A percentile compares a stretch with the other conserved stretches of the same genome.
Evolutionary conservation across 2,888 invertebrate species (phyloP).

Genomic region (Eupsilia transversa): DNA sequence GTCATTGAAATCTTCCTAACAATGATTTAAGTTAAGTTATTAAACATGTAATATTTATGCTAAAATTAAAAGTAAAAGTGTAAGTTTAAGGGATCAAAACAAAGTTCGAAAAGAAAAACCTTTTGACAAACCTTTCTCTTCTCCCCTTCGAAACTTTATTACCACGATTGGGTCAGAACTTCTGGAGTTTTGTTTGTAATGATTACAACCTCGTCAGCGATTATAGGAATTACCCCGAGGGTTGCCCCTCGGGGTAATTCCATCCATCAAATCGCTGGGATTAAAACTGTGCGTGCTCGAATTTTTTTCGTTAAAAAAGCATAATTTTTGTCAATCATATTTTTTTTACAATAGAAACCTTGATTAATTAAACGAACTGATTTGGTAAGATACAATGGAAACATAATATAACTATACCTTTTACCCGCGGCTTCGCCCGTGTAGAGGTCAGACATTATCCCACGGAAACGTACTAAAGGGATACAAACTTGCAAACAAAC

Average conservation of each 20-base stretch:
- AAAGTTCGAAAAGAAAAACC: background rate
- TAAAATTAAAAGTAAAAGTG: background rate
- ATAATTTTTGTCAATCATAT: background rate
- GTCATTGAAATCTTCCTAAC: background rate
- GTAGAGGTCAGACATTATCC: too few species aligned
- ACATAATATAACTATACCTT: background rate
- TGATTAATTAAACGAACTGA: background rate
- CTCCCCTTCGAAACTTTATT: background rate
- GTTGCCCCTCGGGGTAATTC: background rate
- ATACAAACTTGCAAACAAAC: too few species aligned
- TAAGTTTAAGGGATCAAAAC: background rate
- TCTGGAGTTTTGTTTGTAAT: background rate
- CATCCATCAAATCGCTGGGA: background rate
- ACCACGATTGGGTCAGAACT: background rate
- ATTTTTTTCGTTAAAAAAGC: background rate
- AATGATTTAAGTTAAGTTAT: background rate
- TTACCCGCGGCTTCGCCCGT: too few species aligned
- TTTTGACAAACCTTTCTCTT: background rate
- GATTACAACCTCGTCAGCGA: background rate
- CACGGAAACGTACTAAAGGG: too few species aligned
- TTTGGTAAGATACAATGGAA: background rate
- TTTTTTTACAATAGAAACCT: background rate
- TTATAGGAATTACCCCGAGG: too few species aligned
- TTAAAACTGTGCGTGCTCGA: background rate
- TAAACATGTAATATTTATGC: background rate